These are phyloP conservation scores for Drosophila kambysellisi DNA, from an alignment of 2,888 invertebrate genomes.

Conservation along the genomic window DNA sequence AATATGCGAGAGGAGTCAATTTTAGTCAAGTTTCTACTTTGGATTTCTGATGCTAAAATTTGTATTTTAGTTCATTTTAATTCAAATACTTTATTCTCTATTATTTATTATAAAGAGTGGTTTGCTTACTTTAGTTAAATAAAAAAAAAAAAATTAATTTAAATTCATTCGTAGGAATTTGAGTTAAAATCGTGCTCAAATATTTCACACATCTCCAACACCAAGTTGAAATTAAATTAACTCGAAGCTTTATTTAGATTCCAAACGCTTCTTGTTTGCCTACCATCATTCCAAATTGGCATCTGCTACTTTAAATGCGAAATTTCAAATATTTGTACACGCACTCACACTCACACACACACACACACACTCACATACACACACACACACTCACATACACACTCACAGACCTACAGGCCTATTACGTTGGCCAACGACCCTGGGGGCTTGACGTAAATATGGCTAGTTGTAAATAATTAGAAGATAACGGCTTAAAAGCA, in stretches of 20 bases:
- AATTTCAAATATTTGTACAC: conserved; percentile 15
- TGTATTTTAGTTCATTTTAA: neutral
- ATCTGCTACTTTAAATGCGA: conserved; percentile 19
- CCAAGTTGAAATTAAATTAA: neutral
- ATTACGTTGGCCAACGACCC: neutral
- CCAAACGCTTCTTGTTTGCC: neutral
- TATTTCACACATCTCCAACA: neutral
- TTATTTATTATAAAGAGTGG: neutral
- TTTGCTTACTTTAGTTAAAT: neutral
- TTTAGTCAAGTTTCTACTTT: neutral
- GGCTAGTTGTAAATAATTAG: conserved; percentile 78
- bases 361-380: neutral
- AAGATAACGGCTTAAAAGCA: conserved; percentile 59
- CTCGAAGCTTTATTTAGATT: neutral
- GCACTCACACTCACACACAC: neutral
- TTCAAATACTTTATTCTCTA: neutral
- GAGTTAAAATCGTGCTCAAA: neutral
- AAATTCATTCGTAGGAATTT: neutral
- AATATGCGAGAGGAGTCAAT: neutral
- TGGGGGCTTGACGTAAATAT: conserved; percentile 40
- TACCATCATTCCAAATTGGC: neutral
- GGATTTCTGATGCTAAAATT: neutral
- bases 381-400: neutral
- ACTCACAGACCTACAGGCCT: neutral
- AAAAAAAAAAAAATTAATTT: neutral